Percentiles rank a stretch among this genome's conserved stretches.
Conservation (phyloP, 2,113 vertebrate species). For the Daphoenositta chrysoptera region DNA sequence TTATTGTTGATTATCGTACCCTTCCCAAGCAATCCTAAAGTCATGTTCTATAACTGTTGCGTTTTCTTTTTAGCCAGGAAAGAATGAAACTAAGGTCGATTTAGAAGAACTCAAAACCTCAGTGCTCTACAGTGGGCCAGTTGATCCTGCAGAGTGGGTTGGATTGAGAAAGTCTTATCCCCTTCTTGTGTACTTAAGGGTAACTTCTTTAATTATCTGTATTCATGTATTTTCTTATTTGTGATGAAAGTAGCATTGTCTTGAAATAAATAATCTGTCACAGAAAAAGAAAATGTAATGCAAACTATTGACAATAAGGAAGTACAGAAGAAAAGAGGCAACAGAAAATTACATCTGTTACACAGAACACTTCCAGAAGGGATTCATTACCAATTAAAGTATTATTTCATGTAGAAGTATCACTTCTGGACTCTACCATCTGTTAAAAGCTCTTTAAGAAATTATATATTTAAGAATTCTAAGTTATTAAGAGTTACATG, state of each 20-base stretch:
- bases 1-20: not conserved
- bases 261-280: not conserved
- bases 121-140: constrained; percentile 76
- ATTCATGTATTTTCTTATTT: not conserved
- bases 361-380: not conserved
- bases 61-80: constrained; percentile 73
- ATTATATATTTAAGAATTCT: not conserved
- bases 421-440: not conserved
- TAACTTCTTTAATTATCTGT: constrained; percentile 56
- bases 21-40: not conserved
- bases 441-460: not conserved
- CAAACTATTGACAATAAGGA: not conserved
- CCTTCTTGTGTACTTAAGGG: constrained; percentile 88
- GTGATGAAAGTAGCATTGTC: not conserved
- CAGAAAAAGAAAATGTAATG: not conserved
- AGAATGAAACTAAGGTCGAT: constrained; percentile 75
- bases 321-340: not conserved
- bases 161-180: constrained; percentile 84
- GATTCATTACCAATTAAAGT: not conserved
- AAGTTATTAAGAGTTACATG: not conserved
- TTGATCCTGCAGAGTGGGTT: constrained; percentile 93
- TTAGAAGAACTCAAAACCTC: constrained; percentile 69
- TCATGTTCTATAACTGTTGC: not conserved
- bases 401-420: not conserved
- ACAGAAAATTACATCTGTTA: not conserved